Evolutionary conservation across 92 coral and sea anemone species (phyloP), one percentile per base, ranked within the genome.

Genomic region (Phenganax subtilis): DNA sequence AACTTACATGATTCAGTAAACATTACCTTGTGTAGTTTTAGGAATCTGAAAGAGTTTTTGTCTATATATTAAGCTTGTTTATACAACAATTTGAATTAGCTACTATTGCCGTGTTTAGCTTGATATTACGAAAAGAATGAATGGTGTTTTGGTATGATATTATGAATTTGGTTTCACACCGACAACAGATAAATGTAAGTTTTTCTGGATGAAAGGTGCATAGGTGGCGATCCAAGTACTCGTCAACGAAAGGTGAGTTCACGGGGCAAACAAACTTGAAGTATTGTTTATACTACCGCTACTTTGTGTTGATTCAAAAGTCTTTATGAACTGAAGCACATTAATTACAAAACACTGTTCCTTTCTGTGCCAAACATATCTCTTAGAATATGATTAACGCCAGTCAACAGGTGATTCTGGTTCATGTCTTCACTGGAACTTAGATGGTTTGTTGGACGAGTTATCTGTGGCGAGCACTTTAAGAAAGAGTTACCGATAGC

Each of bases 301-400:
- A 37, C 47, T 37, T 37, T 37, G 16, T 37, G 7, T 0, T 16
- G 8, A 68, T 11, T 10, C 73, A 20, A 66, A 66, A 68, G 73
- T 37, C 73, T 68, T 68, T 68, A 68, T 68, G 47, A 68, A 68
- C 29, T 10, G 44, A 55, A 53, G 58, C 62, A 16, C 62, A 27
- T 51, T 17, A 7, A 52, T 69, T 79, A 79, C 83, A 79, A n/a
- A 4, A 79, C 74, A 53, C 75, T 79, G 83, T 64, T 79, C 31
- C 53, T 79, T 7, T 79, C 83, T 52, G 29, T 63, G 9, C 83
- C 83, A 64, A 79, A 79, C 83, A 79, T 79, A 25, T 79, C 83
- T 65, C 83, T 79, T 51, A 79, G 44, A 17, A 79, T 79, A 27
- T 79, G 83, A 69, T 79, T 79, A 51, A 79, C 83, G 63, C 83